Percentiles rank a stretch among this genome's conserved stretches.
These are phyloP conservation scores for Lycorma delicatula DNA, from an alignment of 1,140 invertebrate species.

Conservation along the genomic window DNA sequence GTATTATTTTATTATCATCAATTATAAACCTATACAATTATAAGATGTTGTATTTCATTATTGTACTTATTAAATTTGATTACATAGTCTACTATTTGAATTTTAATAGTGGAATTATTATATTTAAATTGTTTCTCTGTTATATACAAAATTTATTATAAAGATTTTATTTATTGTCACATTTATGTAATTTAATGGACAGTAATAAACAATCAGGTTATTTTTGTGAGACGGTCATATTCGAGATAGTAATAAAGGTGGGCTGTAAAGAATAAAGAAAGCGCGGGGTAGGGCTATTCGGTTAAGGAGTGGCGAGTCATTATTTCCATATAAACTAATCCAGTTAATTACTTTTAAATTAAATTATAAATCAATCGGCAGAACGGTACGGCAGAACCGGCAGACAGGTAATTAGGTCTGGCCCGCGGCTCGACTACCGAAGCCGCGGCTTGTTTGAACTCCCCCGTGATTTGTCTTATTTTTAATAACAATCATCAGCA, in stretches of 20 bases:
- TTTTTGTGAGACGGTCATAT: neutral
- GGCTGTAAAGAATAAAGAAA: neutral
- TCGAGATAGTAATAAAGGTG: neutral
- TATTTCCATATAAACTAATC: constrained; percentile 20
- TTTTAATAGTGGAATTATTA: no score
- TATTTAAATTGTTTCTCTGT: no score
- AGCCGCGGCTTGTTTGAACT: constrained; percentile 13
- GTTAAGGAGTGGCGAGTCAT: constrained; percentile 10
- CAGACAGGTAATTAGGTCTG: constrained; percentile 14
- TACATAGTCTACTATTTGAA: no score
- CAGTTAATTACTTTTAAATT: constrained; percentile 21
- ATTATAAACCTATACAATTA: no score
- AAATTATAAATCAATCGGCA: constrained; percentile 19
- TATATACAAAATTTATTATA: no score
- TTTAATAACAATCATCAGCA: constrained; percentile 4
- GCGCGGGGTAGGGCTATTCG: no score
- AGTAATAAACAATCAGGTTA: no score
- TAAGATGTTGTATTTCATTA: no score
- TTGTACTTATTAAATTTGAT: no score
- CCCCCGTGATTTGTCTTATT: constrained; percentile 6
- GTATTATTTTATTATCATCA: no score
- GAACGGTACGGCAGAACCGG: constrained; percentile 1
- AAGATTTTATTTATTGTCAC: no score
- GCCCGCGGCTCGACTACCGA: neutral
- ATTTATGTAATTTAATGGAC: no score